Evolutionary conservation across 2,888 invertebrate species (phyloP), one percentile per base, ranked within the genome.

Genomic region (Catocala nupta): DNA sequence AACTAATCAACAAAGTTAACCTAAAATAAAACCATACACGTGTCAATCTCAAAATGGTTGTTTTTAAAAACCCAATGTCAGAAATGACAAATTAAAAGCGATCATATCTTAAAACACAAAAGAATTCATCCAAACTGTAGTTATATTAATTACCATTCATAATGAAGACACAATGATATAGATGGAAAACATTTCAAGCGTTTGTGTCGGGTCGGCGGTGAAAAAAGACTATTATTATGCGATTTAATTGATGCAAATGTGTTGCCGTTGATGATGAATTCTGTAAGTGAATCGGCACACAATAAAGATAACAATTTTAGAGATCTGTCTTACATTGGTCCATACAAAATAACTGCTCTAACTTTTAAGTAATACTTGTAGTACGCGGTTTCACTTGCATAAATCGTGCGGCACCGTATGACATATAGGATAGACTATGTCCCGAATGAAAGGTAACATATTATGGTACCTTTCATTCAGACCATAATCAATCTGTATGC

Each of bases 231-330:
- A 63, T 63, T 57, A 63, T 55, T 56, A 55, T 59, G 57, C 53
- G 45, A 68, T 67, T 60, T 75, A 78, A 78, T 81, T 76, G 68
- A 73, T 71, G 81, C 73, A 70, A 71, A 78, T 67, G 58, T 70
- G 39, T 48, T 51, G 47, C 16, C 9, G 36, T 11, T 13, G n/a
- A 43, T 71, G 54, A 59, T 72, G 61, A 64, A 59, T 77, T 55
- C 47, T 59, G 50, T 52, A 57, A 64, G 25, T 57, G 55, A 68
- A 54, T 55, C 55, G 36, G 49, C 36, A 52, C 50, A 49, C 48
- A 50, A 42, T 55, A 33, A 55, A 51, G 55, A 50, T 25, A 58
- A 11, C n/a, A 33, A 50, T 42, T 63, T 69, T 65, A 59, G 58
- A 50, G 67, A 36, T 58, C 48, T 51, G 25, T 45, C 9, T 12